These are phyloP conservation scores for Gastrophryne carolinensis DNA, from an alignment of 2,797 vertebrate species.

Conservation along the genomic window DNA sequence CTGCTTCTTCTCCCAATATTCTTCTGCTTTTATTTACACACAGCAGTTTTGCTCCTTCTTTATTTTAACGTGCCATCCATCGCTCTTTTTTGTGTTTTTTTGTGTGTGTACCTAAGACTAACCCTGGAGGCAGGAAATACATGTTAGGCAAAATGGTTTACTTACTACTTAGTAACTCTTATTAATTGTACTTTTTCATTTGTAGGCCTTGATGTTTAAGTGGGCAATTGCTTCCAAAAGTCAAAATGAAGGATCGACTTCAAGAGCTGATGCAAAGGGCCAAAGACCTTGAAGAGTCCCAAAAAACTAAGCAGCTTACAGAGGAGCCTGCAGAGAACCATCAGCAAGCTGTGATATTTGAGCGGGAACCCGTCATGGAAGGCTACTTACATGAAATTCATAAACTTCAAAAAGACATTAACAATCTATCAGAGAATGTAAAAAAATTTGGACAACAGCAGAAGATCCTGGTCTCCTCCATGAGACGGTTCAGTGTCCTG, in stretches of 20 bases:
- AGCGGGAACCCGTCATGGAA: conserved; percentile 83
- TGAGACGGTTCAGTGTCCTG: conserved; percentile 91
- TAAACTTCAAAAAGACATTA: conserved; percentile 79
- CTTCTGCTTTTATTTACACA: no score
- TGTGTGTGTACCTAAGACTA: no score
- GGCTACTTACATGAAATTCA: conserved; percentile 82
- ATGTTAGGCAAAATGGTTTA: no score
- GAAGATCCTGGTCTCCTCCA: conserved; percentile 80
- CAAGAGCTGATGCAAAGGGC: conserved; percentile 80
- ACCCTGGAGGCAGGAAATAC: no score
- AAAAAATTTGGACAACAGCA: conserved; percentile 85
- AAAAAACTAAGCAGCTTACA: conserved; percentile 47
- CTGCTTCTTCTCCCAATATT: no score
- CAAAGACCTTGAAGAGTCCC: conserved; percentile 69
- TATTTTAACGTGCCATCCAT: no score
- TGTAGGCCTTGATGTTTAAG: neutral
- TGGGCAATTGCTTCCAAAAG: neutral
- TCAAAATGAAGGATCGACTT: conserved; percentile 84
- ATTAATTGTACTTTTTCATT: neutral
- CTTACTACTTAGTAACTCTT: no score
- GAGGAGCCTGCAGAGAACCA: conserved; percentile 65
- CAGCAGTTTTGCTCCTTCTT: no score
- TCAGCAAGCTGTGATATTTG: conserved; percentile 87
- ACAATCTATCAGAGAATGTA: conserved; percentile 77
- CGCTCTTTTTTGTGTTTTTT: no score